Conservation (phyloP, 2,113 vertebrate genomes). For the Ceyx melanurus region DNA sequence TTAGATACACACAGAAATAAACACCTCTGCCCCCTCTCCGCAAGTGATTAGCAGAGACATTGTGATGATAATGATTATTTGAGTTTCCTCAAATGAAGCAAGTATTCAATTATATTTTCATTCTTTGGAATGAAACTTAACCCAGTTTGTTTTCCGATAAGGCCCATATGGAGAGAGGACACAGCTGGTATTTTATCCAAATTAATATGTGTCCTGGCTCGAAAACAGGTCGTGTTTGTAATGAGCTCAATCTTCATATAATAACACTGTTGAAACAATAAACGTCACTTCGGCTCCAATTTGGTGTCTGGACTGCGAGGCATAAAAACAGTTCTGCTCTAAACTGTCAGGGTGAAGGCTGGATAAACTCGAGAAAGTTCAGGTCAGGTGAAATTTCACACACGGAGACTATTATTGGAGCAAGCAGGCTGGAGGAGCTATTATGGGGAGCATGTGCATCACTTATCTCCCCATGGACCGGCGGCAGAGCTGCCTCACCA, state of each 20-base stretch:
- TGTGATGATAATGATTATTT: background rate
- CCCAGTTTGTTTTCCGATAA: conserved; percentile 42
- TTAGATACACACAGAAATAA: background rate
- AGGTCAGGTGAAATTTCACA: conserved; percentile 47
- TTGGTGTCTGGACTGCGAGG: conserved; percentile 27
- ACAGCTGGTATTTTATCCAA: conserved; percentile 24
- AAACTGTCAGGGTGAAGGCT: conserved; percentile 7
- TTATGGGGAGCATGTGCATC: background rate
- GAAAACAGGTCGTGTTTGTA: conserved; percentile 5
- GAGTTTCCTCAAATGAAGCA: conserved; percentile 3
- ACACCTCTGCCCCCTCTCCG: background rate
- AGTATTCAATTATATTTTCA: conserved; percentile 14
- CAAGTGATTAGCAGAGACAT: background rate
- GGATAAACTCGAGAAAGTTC: background rate
- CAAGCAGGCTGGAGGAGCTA: background rate
- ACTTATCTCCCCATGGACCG: background rate
- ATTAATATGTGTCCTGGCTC: conserved; percentile 48
- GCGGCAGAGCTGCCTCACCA: background rate
- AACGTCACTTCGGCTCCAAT: conserved; percentile 30
- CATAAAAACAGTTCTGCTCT: conserved; percentile 9
- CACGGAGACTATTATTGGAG: background rate
- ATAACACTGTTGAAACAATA: conserved; percentile 45
- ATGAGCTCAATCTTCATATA: conserved; percentile 31
- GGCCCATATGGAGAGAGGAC: conserved; percentile 24
- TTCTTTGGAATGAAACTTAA: conserved; percentile 1